phyloP scores from a whole-genome alignment of 2,888 invertebrate genomes.

The Polymixis lichenea region DNA sequence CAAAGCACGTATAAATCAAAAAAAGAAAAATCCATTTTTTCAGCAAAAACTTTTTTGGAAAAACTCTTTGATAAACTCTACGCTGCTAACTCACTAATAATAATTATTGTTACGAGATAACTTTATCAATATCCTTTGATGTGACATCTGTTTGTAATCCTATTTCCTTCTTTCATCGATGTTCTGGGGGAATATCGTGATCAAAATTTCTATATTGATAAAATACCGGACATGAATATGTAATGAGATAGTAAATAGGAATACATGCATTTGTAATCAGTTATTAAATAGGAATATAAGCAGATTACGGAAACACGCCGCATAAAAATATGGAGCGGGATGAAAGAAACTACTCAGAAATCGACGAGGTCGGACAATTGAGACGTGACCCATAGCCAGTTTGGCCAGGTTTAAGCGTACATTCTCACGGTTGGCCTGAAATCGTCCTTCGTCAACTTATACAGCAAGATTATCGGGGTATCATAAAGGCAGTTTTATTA shows the following conservation, averaged over 20 bases:
- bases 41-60: background rate
- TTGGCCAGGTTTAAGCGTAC: conserved; percentile 30
- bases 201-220: background rate
- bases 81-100: conserved; percentile 42
- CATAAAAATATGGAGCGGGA: background rate
- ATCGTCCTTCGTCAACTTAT: conserved; percentile 59
- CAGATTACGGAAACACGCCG: background rate
- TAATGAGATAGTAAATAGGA: background rate
- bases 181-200: background rate
- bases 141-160: conserved; percentile 43
- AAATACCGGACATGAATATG: background rate
- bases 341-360: conserved; percentile 16
- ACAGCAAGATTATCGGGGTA: conserved; percentile 59
- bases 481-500: conserved; percentile 57
- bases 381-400: conserved; percentile 24
- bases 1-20: background rate
- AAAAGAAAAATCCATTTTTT: background rate
- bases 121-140: conserved; percentile 28
- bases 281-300: background rate
- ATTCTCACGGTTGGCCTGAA: conserved; percentile 18
- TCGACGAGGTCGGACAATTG: conserved; percentile 9
- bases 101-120: conserved; percentile 49
- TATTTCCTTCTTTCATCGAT: background rate
- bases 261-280: background rate
- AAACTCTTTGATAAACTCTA: conserved; percentile 23